These are phyloP conservation scores for Pedetes capensis DNA, from an alignment of 2,113 vertebrate species.

Conservation along the genomic window DNA sequence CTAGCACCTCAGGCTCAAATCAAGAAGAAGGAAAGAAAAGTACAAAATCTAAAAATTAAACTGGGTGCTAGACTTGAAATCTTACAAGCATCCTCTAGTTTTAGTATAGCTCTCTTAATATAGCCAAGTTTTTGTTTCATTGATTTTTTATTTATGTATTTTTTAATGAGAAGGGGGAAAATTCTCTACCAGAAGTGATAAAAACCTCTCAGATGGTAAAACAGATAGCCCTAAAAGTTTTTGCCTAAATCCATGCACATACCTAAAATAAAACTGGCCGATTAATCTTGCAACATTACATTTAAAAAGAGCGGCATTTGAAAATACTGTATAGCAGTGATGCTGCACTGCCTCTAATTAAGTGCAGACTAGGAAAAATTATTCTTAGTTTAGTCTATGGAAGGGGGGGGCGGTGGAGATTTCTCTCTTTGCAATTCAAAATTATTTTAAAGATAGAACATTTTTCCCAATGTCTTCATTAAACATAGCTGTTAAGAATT, in stretches of 20 bases:
- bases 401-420: conserved; percentile 41
- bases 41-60: conserved; percentile 71
- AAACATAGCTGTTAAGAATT: conserved; percentile 74
- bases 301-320: conserved; percentile 53
- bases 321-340: conserved; percentile 25
- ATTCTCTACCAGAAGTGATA: conserved; percentile 52
- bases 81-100: conserved; percentile 54
- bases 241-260: conserved; percentile 54
- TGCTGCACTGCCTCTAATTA: conserved; percentile 58
- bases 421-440: conserved; percentile 76
- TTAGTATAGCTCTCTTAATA: conserved; percentile 63
- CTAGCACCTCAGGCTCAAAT: conserved; percentile 36
- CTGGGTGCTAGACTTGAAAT: conserved; percentile 71
- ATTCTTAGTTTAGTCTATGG: conserved; percentile 70
- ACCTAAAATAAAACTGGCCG: conserved; percentile 69
- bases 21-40: conserved; percentile 22
- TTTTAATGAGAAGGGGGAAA: conserved; percentile 64
- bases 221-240: conserved; percentile 67
- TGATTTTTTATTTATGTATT: conserved; percentile 69
- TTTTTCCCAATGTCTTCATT: conserved; percentile 76
- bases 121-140: conserved; percentile 69
- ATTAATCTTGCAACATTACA: conserved; percentile 19
- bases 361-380: conserved; percentile 71
- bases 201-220: conserved; percentile 66
- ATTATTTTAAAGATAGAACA: conserved; percentile 76